Percentiles rank a stretch among this genome's conserved stretches.
These are phyloP conservation scores for Agrilus mali DNA, from an alignment of 2,888 invertebrate genomes.

Conservation along the genomic window DNA sequence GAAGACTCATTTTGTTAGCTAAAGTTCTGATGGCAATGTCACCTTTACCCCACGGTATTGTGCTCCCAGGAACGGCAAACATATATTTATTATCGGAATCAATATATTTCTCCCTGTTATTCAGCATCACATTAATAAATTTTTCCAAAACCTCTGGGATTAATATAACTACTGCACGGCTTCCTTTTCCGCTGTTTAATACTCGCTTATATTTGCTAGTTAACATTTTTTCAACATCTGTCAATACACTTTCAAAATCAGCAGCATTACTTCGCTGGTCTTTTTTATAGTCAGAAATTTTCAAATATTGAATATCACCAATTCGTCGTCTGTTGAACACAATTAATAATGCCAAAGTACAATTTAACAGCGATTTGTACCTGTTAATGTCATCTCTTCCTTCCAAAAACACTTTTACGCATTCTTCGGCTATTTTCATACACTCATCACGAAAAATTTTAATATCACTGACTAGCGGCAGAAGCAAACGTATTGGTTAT, in stretches of 20 bases:
- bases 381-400: slow-evolving; percentile 8
- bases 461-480: slow-evolving; percentile 15
- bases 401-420: slow-evolving; percentile 7
- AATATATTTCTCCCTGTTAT: slow-evolving; percentile 7
- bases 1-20: slow-evolving; percentile 4
- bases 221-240: slow-evolving; percentile 8
- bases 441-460: slow-evolving; percentile 14
- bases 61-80: slow-evolving; percentile 6
- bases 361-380: slow-evolving; percentile 13
- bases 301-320: slow-evolving; percentile 10
- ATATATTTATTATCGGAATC: slow-evolving; percentile 8
- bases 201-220: slow-evolving; percentile 5
- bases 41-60: slow-evolving; percentile 9
- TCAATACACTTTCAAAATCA: slow-evolving; percentile 7
- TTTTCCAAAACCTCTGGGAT: slow-evolving; percentile 6
- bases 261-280: slow-evolving; percentile 7
- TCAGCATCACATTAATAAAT: slow-evolving; percentile 5
- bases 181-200: slow-evolving; percentile 9
- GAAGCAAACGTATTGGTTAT: slow-evolving; percentile 15
- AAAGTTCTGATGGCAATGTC: slow-evolving; percentile 8
- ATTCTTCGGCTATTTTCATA: slow-evolving; percentile 8
- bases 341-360: slow-evolving; percentile 8
- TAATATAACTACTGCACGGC: slow-evolving; percentile 9
- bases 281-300: slow-evolving; percentile 4
- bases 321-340: slow-evolving; percentile 10